A percentile compares a stretch with the other conserved stretches of the same genome.
Conservation (phyloP, 2,797 vertebrate genomes). For the Falco concolor region DNA sequence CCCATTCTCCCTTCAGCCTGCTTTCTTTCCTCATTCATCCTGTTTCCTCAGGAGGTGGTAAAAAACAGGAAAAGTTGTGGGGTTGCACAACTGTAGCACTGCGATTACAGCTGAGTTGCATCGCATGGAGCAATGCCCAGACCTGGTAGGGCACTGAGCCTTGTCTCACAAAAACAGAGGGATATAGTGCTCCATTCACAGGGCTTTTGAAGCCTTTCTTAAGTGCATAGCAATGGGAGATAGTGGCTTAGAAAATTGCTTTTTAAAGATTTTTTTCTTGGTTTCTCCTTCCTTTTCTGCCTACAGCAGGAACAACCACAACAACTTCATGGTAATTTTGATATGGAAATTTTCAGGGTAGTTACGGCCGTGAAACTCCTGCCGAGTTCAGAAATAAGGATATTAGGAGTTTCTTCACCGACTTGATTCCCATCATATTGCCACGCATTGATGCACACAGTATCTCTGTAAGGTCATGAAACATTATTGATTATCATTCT, state of each 20-base stretch:
- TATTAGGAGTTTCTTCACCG: slow-evolving; percentile 42
- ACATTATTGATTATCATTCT: slow-evolving; percentile 41
- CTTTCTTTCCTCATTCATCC: background rate
- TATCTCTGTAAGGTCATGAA: slow-evolving; percentile 27
- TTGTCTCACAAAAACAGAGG: background rate
- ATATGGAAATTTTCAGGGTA: slow-evolving; percentile 14
- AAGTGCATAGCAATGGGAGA: background rate
- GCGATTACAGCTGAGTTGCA: background rate
- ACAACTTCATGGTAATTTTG: slow-evolving; percentile 33
- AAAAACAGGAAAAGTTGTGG: background rate
- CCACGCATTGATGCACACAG: background rate
- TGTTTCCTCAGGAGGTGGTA: background rate
- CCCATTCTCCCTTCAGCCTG: background rate
- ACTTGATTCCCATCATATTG: slow-evolving; percentile 3
- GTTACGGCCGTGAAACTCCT: slow-evolving; percentile 22
- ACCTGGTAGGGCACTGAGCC: background rate
- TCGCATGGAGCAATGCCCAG: background rate
- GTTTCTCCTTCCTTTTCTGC: background rate
- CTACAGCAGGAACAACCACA: background rate
- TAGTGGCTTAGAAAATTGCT: background rate
- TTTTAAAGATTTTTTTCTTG: background rate
- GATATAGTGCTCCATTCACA: background rate
- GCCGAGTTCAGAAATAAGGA: slow-evolving; percentile 26
- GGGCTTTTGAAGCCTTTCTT: background rate
- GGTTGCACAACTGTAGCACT: background rate